Evolutionary conservation across 2,888 invertebrate genomes (phyloP), one percentile per base, ranked within the genome.

Genomic region (Reticulitermes lucifugus): DNA sequence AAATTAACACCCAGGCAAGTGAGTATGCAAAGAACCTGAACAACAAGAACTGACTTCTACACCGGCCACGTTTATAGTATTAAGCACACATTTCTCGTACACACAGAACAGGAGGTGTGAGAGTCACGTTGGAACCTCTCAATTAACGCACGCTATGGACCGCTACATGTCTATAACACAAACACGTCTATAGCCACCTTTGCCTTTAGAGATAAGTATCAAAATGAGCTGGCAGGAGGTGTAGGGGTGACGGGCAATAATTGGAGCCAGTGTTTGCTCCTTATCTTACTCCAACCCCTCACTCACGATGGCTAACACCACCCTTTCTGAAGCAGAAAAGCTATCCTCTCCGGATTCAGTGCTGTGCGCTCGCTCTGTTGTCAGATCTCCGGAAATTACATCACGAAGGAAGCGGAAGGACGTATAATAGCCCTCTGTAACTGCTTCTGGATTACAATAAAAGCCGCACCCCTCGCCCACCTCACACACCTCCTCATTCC

Each of bases 341-440:
- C 51, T 77, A 77, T 21, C 73, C 29, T 77, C 77, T 22, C 51
- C 77, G 77, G 59, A 59, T 79, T 35, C 59, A 84, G 77, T 83
- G 10, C 18, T 55, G 55, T 29, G 25, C 41, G 51, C 77, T 55
- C 73, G 55, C 70, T 25, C 59, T 70, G 84, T 84, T 79, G 84
- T 84, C 84, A 79, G 84, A 71, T 80, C 70, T 60, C 84, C 84
- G 84, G 84, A 84, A 84, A 84, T 84, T 79, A 80, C 84, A 65
- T 84, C 84, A 84, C 73, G 79, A 59, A 59, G 79, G 84, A 71
- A 65, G 71, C 80, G 84, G 84, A 79, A 79, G 65, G 84, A 77
- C 77, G 80, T 65, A 81, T 81, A 81, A 81, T 70, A 81, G 81
- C 81, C 79, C 59, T 55, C 79, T 79, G 41, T 77, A 77, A 77